Evolutionary conservation across 2,888 invertebrate genomes (phyloP).

Genomic region (Caenorhabditis sp.): DNA sequence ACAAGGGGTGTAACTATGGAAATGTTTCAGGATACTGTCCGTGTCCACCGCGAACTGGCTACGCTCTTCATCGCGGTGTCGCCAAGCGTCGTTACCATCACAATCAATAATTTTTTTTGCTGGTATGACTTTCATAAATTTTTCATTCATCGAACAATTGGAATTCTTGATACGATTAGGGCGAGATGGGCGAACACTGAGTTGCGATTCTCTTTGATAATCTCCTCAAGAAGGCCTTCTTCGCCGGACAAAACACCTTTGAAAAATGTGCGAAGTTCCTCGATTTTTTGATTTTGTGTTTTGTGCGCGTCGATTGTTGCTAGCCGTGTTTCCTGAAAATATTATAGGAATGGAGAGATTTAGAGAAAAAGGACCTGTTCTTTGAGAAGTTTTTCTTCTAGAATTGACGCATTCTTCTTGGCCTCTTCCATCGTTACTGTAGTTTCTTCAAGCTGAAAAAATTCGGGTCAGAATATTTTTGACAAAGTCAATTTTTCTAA

Average conservation of each 20-base stretch:
- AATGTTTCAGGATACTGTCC: neutral
- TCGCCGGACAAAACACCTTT: constrained; percentile 33
- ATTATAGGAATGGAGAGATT: neutral
- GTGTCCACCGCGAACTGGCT: neutral
- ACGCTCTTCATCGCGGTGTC: neutral
- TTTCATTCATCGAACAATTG: constrained; percentile 27
- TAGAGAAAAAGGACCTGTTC: constrained; percentile 12
- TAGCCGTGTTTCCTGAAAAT: constrained; percentile 18
- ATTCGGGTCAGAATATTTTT: too few relatives aligned
- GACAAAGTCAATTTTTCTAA: too few relatives aligned
- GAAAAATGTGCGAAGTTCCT: constrained; percentile 30
- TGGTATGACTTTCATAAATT: neutral
- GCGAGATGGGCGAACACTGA: constrained; percentile 44
- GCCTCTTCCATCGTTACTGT: constrained; percentile 10
- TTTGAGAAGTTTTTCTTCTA: constrained; percentile 23
- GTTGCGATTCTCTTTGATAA: constrained; percentile 38
- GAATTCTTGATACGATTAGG: constrained; percentile 42
- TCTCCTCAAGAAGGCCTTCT: constrained; percentile 28
- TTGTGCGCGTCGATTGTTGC: constrained; percentile 28
- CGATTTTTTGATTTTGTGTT: constrained; percentile 36
- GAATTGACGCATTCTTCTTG: constrained; percentile 10
- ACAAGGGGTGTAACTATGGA: too few relatives aligned
- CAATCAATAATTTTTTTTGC: neutral
- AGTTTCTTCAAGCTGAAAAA: constrained; percentile 22
- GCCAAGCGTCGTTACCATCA: neutral